Base-by-base conservation (phyloP, 1,140 invertebrate genomes). In the Hyles euphorbiae region DNA sequence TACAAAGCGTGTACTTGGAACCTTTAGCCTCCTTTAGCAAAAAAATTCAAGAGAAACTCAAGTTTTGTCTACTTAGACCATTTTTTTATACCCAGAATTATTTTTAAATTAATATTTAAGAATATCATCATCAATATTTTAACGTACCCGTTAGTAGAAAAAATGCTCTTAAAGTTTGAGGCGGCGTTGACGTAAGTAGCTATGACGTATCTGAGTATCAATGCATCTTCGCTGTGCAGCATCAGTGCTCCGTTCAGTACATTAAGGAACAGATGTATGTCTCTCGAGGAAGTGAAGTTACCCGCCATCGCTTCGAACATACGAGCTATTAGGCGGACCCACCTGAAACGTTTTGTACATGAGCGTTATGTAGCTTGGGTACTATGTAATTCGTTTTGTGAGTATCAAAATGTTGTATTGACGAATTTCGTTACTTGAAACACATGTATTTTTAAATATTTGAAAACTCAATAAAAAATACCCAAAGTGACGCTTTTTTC, bases 221-320 rank as follows among this genome's bases (percentile, higher is more conserved):
- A 94, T 0, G 97, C 95, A 85, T 99, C 98, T 90, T 99, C 98
- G 74, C 97, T 97, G 83, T 99, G 98, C 34, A 99, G 89, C 58
- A 99, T 95, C n/a, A 99, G 90, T 3, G 98, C 96, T 3, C 98
- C 99, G 79, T 99, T 99, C 12, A 99, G 91, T 0, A 99, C 98
- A 89, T 99, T 99, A 9, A 99, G 90, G 75, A 99, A 99, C 40
- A 99, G 87, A 82, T 98, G 97, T 51, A 99, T 97, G 81, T 99
- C 98, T 45, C 96, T 95, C 0, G 98, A 98, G 81, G 98, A 99
- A 1, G 97, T 98, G 78, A 99, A 99, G 77, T 99, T 99, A 10
- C 96, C 96, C 3, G 97, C 97, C 97, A 99, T 99, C 0, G 97
- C 97, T 89, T 98, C 97, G 81, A 99, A 99, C 97, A 99, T 98